A percentile compares a stretch with the other conserved stretches of the same genome.
Conservation (phyloP, 2,888 invertebrate species). For the Ethmia dodecea region DNA sequence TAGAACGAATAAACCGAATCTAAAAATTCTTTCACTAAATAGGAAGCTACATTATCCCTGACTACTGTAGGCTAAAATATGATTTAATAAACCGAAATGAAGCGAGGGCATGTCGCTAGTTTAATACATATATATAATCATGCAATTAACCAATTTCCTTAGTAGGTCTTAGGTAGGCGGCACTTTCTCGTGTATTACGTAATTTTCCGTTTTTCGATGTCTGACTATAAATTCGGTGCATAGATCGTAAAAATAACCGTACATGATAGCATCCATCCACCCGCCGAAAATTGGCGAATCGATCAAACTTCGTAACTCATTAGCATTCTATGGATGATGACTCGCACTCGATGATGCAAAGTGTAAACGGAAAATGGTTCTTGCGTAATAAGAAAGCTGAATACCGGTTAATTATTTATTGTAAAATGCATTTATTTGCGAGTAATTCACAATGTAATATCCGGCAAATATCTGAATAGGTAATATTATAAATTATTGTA, state of each 20-base stretch:
- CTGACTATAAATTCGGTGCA: neutral
- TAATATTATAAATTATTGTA: too few relatives aligned
- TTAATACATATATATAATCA: slow-evolving; percentile 23
- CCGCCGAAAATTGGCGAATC: too few relatives aligned
- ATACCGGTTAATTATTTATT: slow-evolving; percentile 39
- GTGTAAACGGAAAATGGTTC: slow-evolving; percentile 46
- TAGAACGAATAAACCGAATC: too few relatives aligned
- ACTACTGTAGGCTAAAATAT: too few relatives aligned
- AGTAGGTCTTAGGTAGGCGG: slow-evolving; percentile 14
- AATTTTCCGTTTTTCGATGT: slow-evolving; percentile 19
- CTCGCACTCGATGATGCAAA: slow-evolving; percentile 42
- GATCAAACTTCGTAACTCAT: slow-evolving; percentile 6
- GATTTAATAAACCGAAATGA: too few relatives aligned
- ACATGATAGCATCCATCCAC: too few relatives aligned
- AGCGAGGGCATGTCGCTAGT: too few relatives aligned
- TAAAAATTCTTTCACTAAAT: too few relatives aligned
- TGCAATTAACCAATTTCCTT: slow-evolving; percentile 28
- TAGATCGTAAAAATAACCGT: slow-evolving; percentile 4
- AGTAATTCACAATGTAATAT: too few relatives aligned
- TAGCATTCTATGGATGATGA: slow-evolving; percentile 13
- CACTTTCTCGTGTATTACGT: slow-evolving; percentile 32
- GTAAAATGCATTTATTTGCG: slow-evolving; percentile 41
- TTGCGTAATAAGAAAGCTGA: slow-evolving; percentile 60
- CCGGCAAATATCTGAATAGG: too few relatives aligned
- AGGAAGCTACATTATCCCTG: too few relatives aligned